Conservation (phyloP, 2,888 invertebrate species). For the Netelia virgata region DNA sequence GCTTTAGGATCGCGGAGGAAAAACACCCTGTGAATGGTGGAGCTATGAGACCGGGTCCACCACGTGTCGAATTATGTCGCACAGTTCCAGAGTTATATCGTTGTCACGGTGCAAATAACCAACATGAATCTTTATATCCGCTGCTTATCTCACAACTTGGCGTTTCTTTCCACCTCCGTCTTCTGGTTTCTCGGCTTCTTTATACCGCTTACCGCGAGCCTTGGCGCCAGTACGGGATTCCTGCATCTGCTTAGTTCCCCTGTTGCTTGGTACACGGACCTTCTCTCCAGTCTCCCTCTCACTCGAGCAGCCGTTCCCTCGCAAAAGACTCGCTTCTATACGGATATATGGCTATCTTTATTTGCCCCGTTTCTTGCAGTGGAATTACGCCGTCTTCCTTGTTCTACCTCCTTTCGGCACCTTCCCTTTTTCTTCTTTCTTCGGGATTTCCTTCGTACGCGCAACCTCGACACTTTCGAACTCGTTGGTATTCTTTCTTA, state of each 20-base stretch:
- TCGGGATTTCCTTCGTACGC: constrained; percentile 40
- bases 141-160: constrained; percentile 56
- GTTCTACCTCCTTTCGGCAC: constrained; percentile 63
- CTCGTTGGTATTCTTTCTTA: constrained; percentile 47
- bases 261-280: constrained; percentile 60
- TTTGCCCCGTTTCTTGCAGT: constrained; percentile 39
- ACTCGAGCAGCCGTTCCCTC: constrained; percentile 54
- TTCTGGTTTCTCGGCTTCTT: constrained; percentile 70
- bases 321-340: constrained; percentile 55
- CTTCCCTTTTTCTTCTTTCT: constrained; percentile 58
- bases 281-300: constrained; percentile 54
- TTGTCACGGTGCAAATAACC: constrained; percentile 46
- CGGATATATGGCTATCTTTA: constrained; percentile 28
- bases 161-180: constrained; percentile 50
- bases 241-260: constrained; percentile 81
- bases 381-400: constrained; percentile 30
- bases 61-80: constrained; percentile 12
- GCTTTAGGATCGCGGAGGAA: constrained; percentile 9
- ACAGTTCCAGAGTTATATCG: constrained; percentile 55
- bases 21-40: constrained; percentile 1
- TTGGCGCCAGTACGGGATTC: constrained; percentile 82
- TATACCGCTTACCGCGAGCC: constrained; percentile 73
- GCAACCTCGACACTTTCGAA: constrained; percentile 67
- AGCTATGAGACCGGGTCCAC: background rate
- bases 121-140: constrained; percentile 58